phyloP scores from a whole-genome alignment of 2,888 invertebrate genomes.

The Drosophila nr. perissopoda region DNA sequence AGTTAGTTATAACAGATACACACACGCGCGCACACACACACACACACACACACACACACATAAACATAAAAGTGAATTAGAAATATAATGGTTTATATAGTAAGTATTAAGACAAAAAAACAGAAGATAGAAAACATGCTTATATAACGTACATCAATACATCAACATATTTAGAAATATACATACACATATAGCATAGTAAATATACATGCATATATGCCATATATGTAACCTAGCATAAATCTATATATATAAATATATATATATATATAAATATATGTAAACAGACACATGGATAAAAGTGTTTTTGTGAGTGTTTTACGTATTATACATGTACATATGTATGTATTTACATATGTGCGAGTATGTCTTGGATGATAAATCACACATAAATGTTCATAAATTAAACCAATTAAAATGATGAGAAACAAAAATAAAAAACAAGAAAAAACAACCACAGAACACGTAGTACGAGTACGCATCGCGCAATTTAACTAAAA shows the following conservation, averaged over 20 bases:
- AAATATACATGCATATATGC: slow-evolving; percentile 11
- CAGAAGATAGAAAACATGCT: slow-evolving; percentile 26
- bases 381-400: slow-evolving; percentile 68
- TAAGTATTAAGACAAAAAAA: slow-evolving; percentile 10
- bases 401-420: slow-evolving; percentile 66
- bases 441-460: slow-evolving; percentile 16
- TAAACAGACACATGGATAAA: slow-evolving; percentile 4
- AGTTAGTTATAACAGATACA: slow-evolving; percentile 20
- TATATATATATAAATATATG: not conserved
- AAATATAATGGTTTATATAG: slow-evolving; percentile 43
- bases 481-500: slow-evolving; percentile 58
- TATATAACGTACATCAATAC: slow-evolving; percentile 43
- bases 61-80: slow-evolving; percentile 13
- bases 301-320: slow-evolving; percentile 4
- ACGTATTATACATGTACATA: slow-evolving; percentile 10
- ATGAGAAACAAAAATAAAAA: slow-evolving; percentile 39
- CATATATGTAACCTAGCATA: slow-evolving; percentile 26
- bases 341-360: slow-evolving; percentile 25
- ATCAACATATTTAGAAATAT: slow-evolving; percentile 25
- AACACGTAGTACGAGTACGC: slow-evolving; percentile 32
- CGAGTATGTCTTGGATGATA: slow-evolving; percentile 61
- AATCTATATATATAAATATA: slow-evolving; percentile 12
- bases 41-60: slow-evolving; percentile 1
- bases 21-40: not conserved
- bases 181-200: slow-evolving; percentile 22